Evolutionary conservation across 2,113 vertebrate genomes (phyloP).

Genomic region (Trogon surrucura): DNA sequence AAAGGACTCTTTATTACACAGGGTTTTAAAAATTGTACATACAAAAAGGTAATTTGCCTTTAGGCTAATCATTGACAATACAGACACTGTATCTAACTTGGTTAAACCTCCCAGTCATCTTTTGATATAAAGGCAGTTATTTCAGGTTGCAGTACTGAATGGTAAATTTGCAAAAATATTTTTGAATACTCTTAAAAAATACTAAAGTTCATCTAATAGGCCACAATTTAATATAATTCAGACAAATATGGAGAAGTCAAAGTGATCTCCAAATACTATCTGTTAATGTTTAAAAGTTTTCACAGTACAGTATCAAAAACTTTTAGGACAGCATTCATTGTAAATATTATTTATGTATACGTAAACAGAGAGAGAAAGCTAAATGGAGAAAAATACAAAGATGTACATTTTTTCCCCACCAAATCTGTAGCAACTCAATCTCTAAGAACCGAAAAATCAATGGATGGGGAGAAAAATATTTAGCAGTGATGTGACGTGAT

Average conservation of each 20-base stretch:
- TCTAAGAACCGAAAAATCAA: background rate
- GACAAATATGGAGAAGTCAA: background rate
- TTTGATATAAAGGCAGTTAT: background rate
- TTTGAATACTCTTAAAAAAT: background rate
- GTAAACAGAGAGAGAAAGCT: background rate
- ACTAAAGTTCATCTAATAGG: background rate
- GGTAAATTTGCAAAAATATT: background rate
- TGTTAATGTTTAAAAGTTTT: background rate
- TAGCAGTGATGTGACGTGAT: background rate
- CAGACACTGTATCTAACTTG: background rate
- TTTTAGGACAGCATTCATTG: background rate
- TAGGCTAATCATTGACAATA: conserved; percentile 58
- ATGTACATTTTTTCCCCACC: background rate
- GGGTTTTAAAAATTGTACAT: conserved; percentile 13
- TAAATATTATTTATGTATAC: background rate
- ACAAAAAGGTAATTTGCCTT: conserved; percentile 69
- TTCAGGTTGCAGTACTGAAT: background rate
- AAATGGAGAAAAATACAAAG: background rate
- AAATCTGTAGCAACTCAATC: background rate
- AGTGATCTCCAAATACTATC: background rate
- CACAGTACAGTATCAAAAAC: background rate
- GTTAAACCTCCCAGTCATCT: conserved; percentile 20
- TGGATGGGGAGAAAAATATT: background rate
- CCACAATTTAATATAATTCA: background rate
- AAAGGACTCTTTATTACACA: conserved; percentile 76